phyloP scores from a whole-genome alignment of 2,888 invertebrate genomes.

The Candidula unifasciata region DNA sequence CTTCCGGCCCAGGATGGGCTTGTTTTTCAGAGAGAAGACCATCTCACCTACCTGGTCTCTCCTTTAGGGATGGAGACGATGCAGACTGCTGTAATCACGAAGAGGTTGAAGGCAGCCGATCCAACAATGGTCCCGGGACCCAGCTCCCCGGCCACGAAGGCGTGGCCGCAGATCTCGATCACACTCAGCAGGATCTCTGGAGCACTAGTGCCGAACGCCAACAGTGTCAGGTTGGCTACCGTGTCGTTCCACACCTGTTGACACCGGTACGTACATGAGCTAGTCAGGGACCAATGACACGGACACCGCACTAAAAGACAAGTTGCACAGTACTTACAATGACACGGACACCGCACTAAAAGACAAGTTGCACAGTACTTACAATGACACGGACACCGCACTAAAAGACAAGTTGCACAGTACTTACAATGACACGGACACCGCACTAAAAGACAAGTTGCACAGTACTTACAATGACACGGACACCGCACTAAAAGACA shows the following conservation, averaged over 20 bases:
- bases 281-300: background rate
- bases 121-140: conserved; percentile 82
- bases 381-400: background rate
- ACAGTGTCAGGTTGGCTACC: conserved; percentile 81
- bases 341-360: background rate
- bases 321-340: too few species aligned
- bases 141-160: conserved; percentile 79
- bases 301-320: background rate
- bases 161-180: conserved; percentile 79
- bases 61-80: conserved; percentile 79
- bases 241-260: conserved; percentile 80
- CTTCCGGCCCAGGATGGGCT: conserved; percentile 53
- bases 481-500: too few species aligned
- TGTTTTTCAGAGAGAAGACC: conserved; percentile 62
- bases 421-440: background rate
- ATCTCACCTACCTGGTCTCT: conserved; percentile 76
- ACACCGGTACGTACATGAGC: background rate
- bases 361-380: too few species aligned
- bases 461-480: too few species aligned
- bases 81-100: conserved; percentile 81
- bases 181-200: conserved; percentile 81
- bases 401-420: too few species aligned
- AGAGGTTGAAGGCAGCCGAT: conserved; percentile 82
- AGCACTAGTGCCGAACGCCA: conserved; percentile 81
- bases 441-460: too few species aligned